A percentile compares a stretch with the other conserved stretches of the same genome.
These are phyloP conservation scores for Pyrgus malvae DNA, from an alignment of 2,888 invertebrate genomes.

Conservation along the genomic window DNA sequence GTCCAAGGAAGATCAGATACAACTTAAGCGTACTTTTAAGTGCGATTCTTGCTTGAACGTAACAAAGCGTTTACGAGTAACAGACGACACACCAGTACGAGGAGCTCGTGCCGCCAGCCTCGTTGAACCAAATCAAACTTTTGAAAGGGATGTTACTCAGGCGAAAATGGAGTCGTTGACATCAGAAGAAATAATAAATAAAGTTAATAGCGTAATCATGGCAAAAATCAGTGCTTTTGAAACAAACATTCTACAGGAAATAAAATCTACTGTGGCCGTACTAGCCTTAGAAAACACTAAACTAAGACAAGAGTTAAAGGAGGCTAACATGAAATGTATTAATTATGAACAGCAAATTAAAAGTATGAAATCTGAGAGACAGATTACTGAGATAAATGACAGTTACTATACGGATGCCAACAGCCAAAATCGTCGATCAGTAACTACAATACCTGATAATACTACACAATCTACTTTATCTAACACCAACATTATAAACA, in stretches of 20 bases:
- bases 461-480: background rate
- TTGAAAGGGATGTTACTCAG: background rate
- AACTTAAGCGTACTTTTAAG: background rate
- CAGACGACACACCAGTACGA: background rate
- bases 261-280: background rate
- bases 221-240: background rate
- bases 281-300: background rate
- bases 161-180: background rate
- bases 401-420: background rate
- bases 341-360: background rate
- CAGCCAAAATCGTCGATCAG: background rate
- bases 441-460: background rate
- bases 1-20: background rate
- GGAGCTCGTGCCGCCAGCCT: background rate
- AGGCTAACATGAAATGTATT: background rate
- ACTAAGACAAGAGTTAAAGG: background rate
- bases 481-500: background rate
- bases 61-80: background rate
- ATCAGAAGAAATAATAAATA: background rate
- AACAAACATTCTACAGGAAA: background rate
- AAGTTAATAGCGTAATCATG: background rate
- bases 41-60: background rate
- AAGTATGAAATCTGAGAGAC: background rate
- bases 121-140: background rate
- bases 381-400: background rate